Conservation (phyloP, 1,140 invertebrate species). For the Monochamus saltuarius region DNA sequence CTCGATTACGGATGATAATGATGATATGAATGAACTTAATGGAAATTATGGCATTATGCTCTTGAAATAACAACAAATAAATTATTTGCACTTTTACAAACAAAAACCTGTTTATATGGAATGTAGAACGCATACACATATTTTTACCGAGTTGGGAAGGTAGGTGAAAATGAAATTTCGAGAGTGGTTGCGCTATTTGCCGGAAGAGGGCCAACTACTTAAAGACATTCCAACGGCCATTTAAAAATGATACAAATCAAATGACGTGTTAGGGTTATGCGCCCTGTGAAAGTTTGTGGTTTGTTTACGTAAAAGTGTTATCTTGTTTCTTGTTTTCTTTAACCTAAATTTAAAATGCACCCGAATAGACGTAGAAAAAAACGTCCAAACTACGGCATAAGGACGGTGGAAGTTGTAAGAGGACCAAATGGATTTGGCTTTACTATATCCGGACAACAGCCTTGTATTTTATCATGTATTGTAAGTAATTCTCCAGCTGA, state of each 20-base stretch:
- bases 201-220: constrained; percentile 1
- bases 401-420: constrained; percentile 81
- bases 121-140: background rate
- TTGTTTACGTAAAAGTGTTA: background rate
- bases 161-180: constrained; percentile 6
- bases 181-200: background rate
- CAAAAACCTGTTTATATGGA: constrained; percentile 1
- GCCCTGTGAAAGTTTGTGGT: constrained; percentile 3
- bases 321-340: constrained; percentile 1
- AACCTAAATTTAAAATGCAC: constrained; percentile 56
- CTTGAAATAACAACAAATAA: background rate
- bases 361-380: constrained; percentile 77
- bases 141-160: background rate
- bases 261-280: constrained; percentile 7
- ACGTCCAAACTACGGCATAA: constrained; percentile 74
- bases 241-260: constrained; percentile 8
- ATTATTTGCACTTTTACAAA: background rate
- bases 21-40: too few relatives aligned
- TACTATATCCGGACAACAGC: constrained; percentile 91
- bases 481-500: constrained; percentile 82
- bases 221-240: constrained; percentile 10
- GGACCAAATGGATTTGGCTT: constrained; percentile 88
- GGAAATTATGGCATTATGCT: too few relatives aligned
- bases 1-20: too few relatives aligned
- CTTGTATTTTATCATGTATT: constrained; percentile 86